phyloP scores from a whole-genome alignment of 2,797 vertebrate genomes.

The Phyllotis vaccarum region DNA sequence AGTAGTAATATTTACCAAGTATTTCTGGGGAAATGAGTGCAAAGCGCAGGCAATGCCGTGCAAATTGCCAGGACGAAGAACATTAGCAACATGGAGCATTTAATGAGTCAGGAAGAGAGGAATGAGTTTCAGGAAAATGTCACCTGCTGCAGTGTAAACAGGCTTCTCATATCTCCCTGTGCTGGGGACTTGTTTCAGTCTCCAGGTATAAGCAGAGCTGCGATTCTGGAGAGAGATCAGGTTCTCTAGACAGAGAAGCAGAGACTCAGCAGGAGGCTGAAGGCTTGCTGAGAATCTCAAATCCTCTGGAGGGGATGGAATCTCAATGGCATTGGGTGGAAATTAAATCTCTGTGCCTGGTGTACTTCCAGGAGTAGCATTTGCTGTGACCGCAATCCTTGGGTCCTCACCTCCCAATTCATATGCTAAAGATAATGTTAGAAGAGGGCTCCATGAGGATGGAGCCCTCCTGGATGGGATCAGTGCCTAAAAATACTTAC shows the following conservation, averaged over 20 bases:
- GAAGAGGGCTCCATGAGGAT: neutral
- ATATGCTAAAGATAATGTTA: neutral
- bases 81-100: constrained; percentile 57
- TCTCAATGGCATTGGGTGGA: rapidly evolving
- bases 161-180: neutral
- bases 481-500: neutral
- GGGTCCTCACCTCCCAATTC: too few relatives aligned
- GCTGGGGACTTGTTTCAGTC: neutral
- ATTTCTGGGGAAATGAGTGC: constrained; percentile 73
- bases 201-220: neutral
- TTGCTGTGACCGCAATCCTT: neutral
- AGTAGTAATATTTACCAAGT: constrained; percentile 68
- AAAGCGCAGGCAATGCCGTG: constrained; percentile 63
- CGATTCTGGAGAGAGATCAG: neutral
- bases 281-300: too few relatives aligned
- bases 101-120: constrained; percentile 62
- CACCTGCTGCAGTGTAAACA: constrained; percentile 64
- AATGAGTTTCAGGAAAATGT: constrained; percentile 66
- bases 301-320: neutral
- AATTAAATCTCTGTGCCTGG: neutral
- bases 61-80: constrained; percentile 65
- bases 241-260: neutral
- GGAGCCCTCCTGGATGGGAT: neutral
- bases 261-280: rapidly evolving
- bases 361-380: rapidly evolving